These are phyloP conservation scores for Lypha dubia DNA, from an alignment of 2,888 invertebrate species.

Conservation along the genomic window DNA sequence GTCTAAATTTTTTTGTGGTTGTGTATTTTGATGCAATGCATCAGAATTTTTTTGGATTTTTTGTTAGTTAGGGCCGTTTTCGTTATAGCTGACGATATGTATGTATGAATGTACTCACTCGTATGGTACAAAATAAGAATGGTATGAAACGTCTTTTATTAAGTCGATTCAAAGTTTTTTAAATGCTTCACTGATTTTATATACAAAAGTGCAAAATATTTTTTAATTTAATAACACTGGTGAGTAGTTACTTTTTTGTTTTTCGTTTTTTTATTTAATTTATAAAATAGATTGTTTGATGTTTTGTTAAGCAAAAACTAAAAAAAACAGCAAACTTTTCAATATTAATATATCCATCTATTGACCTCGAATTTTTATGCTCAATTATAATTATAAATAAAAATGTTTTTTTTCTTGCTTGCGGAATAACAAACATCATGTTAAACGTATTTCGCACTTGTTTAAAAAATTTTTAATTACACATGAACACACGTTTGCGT, in stretches of 20 bases:
- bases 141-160: not conserved
- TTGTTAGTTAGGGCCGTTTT: too few species aligned
- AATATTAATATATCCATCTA: conserved; percentile 21
- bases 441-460: conserved; percentile 1
- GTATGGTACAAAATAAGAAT: too few species aligned
- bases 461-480: not conserved
- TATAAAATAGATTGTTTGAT: not conserved
- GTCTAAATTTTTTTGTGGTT: too few species aligned
- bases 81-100: too few species aligned
- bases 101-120: too few species aligned
- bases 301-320: conserved; percentile 6
- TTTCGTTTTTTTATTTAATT: too few species aligned
- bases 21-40: too few species aligned
- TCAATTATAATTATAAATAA: conserved; percentile 35
- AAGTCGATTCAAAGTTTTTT: not conserved
- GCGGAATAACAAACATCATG: conserved; percentile 14
- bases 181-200: conserved; percentile 4
- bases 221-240: conserved; percentile 4
- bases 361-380: conserved; percentile 35
- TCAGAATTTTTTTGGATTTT: too few species aligned
- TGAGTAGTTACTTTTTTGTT: conserved; percentile 16
- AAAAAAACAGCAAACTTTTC: conserved; percentile 6
- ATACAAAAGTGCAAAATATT: not conserved
- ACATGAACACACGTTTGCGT: not conserved
- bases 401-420: conserved; percentile 19